Percentiles rank a stretch among this genome's conserved stretches.
These are phyloP conservation scores for Heliconius himera DNA, from an alignment of 1,140 invertebrate species.

Conservation along the genomic window DNA sequence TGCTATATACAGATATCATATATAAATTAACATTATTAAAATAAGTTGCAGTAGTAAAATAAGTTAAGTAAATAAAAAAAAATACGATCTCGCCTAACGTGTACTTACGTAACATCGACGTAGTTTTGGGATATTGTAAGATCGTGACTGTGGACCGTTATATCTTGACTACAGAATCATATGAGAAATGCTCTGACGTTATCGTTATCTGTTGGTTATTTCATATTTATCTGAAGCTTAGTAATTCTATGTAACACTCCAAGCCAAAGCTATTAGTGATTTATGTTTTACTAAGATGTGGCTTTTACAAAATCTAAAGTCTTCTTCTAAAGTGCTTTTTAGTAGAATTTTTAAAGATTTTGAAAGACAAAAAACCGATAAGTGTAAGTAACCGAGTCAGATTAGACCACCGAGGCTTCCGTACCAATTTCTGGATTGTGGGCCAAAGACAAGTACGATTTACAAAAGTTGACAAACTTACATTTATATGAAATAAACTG, in stretches of 20 bases:
- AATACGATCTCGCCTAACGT: not conserved
- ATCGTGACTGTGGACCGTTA: slow-evolving; percentile 18
- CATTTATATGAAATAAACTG: too few relatives aligned
- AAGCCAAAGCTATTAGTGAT: not conserved
- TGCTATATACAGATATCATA: too few relatives aligned
- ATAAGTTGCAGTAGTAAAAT: too few relatives aligned
- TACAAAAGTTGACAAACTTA: too few relatives aligned
- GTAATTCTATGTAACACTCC: not conserved
- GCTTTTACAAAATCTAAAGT: not conserved
- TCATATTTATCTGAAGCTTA: not conserved
- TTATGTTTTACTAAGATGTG: not conserved
- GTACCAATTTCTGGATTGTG: too few relatives aligned
- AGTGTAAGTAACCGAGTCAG: too few relatives aligned
- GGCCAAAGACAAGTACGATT: too few relatives aligned
- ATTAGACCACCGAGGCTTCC: too few relatives aligned
- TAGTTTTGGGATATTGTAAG: slow-evolving; percentile 11
- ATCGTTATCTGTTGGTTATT: not conserved
- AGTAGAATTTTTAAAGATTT: too few relatives aligned
- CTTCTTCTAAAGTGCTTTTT: not conserved
- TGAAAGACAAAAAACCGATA: not conserved
- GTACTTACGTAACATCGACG: not conserved
- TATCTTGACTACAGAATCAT: slow-evolving; percentile 11
- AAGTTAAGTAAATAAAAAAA: not conserved
- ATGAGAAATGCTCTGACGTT: slow-evolving; percentile 1
- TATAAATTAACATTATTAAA: too few relatives aligned